Conservation (phyloP, 2,888 invertebrate species). For the Dryococelus australis region DNA sequence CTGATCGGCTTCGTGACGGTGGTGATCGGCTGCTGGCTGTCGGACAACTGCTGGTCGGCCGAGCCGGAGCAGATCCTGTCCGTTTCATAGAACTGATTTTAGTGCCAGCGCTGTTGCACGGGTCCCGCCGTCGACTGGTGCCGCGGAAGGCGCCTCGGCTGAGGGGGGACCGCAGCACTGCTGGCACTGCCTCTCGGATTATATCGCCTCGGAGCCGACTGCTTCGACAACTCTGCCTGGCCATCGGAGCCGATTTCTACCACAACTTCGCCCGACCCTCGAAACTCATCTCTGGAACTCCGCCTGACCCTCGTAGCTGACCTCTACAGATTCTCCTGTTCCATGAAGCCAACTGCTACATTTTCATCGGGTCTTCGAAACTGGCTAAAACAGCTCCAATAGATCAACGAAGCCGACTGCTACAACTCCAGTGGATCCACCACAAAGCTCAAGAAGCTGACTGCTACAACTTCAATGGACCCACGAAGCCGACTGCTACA, state of each 20-base stretch:
- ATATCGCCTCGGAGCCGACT: background rate
- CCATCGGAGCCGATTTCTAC: background rate
- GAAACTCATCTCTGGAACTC: no score
- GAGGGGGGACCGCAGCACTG: constrained; percentile 23
- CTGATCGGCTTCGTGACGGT: constrained; percentile 76
- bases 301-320: no score
- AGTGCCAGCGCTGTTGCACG: constrained; percentile 19
- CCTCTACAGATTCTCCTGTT: no score
- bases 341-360: background rate
- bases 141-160: background rate
- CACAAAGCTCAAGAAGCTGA: no score
- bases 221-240: background rate
- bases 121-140: background rate
- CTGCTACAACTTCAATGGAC: no score
- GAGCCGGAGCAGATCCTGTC: constrained; percentile 73
- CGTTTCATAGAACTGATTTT: constrained; percentile 65
- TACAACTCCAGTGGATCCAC: no score
- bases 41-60: constrained; percentile 81
- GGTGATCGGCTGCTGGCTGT: constrained; percentile 78
- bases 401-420: no score
- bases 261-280: background rate
- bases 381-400: background rate
- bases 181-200: constrained; percentile 24
- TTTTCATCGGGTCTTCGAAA: background rate
- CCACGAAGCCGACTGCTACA: background rate